Evolutionary conservation across 2,888 invertebrate species (phyloP).

Genomic region (Acanthoscelides obtectus): DNA sequence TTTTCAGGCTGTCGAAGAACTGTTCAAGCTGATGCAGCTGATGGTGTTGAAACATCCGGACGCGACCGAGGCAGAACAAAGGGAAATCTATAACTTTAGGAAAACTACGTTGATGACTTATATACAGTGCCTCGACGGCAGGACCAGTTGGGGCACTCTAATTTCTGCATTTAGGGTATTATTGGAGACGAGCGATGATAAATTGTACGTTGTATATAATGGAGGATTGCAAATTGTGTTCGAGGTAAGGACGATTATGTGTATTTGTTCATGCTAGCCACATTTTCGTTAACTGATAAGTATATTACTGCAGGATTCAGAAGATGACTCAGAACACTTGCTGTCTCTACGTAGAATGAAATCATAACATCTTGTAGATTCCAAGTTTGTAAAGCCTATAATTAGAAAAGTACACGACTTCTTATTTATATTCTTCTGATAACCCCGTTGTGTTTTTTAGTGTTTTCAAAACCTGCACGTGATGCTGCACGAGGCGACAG

Average conservation of each 20-base stretch:
- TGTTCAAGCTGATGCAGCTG: slow-evolving; percentile 85
- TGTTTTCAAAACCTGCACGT: slow-evolving; percentile 87
- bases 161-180: slow-evolving; percentile 85
- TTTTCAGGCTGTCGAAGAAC: slow-evolving; percentile 77
- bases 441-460: no score
- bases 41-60: slow-evolving; percentile 82
- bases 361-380: no score
- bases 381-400: no score
- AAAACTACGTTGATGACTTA: slow-evolving; percentile 84
- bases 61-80: slow-evolving; percentile 67
- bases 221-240: slow-evolving; percentile 79
- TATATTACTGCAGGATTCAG: no score
- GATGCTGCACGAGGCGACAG: slow-evolving; percentile 91
- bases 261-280: no score
- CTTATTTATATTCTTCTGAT: neutral
- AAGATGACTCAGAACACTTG: no score
- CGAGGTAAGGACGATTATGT: no score
- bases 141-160: slow-evolving; percentile 91
- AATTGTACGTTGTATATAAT: slow-evolving; percentile 84
- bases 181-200: slow-evolving; percentile 85
- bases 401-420: neutral
- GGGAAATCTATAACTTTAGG: slow-evolving; percentile 82
- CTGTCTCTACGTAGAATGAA: no score
- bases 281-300: no score
- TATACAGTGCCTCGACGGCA: slow-evolving; percentile 75